phyloP scores from a whole-genome alignment of 64 coral and sea anemone species.

The Pocillopora verrucosa region DNA sequence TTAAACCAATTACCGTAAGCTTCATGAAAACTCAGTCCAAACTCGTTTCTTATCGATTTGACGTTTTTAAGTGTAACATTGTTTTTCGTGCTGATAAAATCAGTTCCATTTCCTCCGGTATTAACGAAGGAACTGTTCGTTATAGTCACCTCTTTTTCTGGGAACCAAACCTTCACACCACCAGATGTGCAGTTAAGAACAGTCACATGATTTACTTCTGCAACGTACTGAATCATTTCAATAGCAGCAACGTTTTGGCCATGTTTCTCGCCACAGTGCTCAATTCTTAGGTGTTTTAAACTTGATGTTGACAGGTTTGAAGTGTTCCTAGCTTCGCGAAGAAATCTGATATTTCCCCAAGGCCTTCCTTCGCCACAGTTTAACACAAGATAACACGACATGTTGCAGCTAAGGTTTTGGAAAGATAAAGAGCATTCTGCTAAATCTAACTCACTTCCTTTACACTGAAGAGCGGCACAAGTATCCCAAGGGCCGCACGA shows the following conservation, averaged over 20 bases:
- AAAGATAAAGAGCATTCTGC: constrained; percentile 36
- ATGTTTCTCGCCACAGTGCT: constrained; percentile 61
- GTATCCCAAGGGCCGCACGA: not conserved
- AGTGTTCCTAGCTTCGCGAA: not conserved
- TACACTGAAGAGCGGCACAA: constrained; percentile 5
- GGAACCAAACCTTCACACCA: constrained; percentile 26
- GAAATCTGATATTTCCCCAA: constrained; percentile 80
- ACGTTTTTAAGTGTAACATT: constrained; percentile 10
- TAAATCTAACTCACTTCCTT: constrained; percentile 61
- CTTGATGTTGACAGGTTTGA: not conserved
- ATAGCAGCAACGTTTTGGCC: constrained; percentile 49
- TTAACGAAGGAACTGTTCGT: not conserved
- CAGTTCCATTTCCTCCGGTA: not conserved
- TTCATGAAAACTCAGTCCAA: not conserved
- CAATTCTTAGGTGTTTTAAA: constrained; percentile 45
- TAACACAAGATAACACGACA: not conserved
- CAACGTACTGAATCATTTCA: constrained; percentile 40
- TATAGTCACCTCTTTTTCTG: not conserved
- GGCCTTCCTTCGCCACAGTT: constrained; percentile 39
- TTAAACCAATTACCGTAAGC: constrained; percentile 1
- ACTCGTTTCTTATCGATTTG: not conserved
- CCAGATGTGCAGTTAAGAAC: constrained; percentile 59
- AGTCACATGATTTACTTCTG: constrained; percentile 44
- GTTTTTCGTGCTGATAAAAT: not conserved
- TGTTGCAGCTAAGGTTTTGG: not conserved